These are phyloP conservation scores for Sphinx pinastri DNA, from an alignment of 2,888 invertebrate genomes.

Conservation along the genomic window DNA sequence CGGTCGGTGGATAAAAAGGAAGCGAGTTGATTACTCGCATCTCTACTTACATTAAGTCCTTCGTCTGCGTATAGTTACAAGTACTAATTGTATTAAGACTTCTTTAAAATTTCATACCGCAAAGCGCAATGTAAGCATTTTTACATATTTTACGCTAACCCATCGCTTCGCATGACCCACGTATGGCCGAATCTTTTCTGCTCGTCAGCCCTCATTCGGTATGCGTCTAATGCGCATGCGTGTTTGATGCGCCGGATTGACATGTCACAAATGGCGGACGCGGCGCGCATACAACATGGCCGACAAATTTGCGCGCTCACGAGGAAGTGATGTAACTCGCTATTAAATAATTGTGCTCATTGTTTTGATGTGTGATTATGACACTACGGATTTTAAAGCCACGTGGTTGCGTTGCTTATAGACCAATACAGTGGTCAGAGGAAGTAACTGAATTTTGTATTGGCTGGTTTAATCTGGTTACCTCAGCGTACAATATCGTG, in stretches of 20 bases:
- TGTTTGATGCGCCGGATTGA: constrained; percentile 38
- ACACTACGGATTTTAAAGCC: background rate
- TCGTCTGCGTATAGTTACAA: too few relatives aligned
- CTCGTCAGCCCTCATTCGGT: constrained; percentile 44
- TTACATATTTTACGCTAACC: background rate
- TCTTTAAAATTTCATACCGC: background rate
- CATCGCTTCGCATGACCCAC: background rate
- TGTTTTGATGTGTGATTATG: background rate
- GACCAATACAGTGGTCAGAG: too few relatives aligned
- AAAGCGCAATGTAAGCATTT: too few relatives aligned
- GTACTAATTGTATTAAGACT: background rate
- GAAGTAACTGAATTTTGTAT: too few relatives aligned
- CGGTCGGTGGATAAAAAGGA: too few relatives aligned
- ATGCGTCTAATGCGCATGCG: constrained; percentile 35
- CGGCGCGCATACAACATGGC: constrained; percentile 34
- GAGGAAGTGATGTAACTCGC: constrained; percentile 38
- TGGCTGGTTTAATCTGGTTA: too few relatives aligned
- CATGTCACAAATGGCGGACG: constrained; percentile 37
- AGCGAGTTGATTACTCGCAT: too few relatives aligned
- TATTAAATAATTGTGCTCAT: constrained; percentile 2
- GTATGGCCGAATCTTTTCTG: background rate
- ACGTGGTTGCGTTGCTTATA: too few relatives aligned
- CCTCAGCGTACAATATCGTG: too few relatives aligned
- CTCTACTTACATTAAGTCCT: too few relatives aligned
- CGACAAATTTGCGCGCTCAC: constrained; percentile 24